Conservation (phyloP, 1,140 invertebrate species). For the Trichonephila clavipes region DNA sequence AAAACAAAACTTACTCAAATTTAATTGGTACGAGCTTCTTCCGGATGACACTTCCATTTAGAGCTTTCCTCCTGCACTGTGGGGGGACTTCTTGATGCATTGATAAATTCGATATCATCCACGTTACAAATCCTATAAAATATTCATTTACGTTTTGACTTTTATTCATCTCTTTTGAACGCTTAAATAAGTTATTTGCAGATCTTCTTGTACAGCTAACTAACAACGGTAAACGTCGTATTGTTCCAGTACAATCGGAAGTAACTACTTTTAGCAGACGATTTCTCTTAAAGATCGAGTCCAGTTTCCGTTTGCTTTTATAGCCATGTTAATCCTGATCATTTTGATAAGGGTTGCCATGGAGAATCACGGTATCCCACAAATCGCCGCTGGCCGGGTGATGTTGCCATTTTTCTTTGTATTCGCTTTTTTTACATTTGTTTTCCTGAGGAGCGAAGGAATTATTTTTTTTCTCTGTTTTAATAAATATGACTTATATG, state of each 20-base stretch:
- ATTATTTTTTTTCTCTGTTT: not conserved
- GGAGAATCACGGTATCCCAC: not conserved
- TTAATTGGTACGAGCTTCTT: constrained; percentile 24
- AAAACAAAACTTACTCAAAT: constrained; percentile 53
- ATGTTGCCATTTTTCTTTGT: not conserved
- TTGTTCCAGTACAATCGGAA: not conserved
- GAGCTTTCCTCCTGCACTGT: constrained; percentile 35
- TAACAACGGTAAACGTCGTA: constrained; percentile 2
- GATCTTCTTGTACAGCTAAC: constrained; percentile 4
- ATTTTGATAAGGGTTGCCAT: constrained; percentile 63
- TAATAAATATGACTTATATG: too few relatives aligned
- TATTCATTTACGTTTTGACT: constrained; percentile 62
- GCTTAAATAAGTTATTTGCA: not conserved
- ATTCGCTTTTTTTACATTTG: not conserved
- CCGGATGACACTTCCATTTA: not conserved
- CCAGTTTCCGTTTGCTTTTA: constrained; percentile 46
- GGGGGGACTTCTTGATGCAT: constrained; percentile 24
- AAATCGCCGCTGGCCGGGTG: not conserved
- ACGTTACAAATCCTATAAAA: constrained; percentile 48
- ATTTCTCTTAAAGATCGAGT: constrained; percentile 53
- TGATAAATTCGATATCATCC: constrained; percentile 66
- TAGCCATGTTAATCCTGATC: constrained; percentile 40
- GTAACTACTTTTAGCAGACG: not conserved
- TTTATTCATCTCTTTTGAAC: constrained; percentile 55
- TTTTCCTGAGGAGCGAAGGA: not conserved